These are phyloP conservation scores for Heliconius hortense DNA, from an alignment of 2,888 invertebrate species.

Conservation along the genomic window DNA sequence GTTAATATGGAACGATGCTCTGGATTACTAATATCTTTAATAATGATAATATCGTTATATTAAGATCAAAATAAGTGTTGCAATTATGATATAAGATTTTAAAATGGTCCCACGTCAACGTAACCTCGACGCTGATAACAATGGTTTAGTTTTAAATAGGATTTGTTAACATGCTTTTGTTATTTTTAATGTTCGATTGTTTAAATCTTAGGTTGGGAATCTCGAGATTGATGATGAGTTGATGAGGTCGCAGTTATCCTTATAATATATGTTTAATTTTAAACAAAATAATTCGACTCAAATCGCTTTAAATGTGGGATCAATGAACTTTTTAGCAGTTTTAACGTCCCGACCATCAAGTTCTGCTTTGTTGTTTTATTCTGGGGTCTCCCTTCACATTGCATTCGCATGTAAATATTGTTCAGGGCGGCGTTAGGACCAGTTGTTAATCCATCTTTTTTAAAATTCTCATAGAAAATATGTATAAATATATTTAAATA, in stretches of 20 bases:
- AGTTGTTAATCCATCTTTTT: slow-evolving; percentile 2
- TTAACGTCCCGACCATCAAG: slow-evolving; percentile 16
- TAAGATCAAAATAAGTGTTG: slow-evolving; percentile 1
- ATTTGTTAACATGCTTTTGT: slow-evolving; percentile 42
- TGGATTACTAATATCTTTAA: slow-evolving; percentile 4
- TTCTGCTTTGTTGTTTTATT: slow-evolving; percentile 21
- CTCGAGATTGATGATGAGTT: slow-evolving; percentile 3
- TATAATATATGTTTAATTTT: background rate
- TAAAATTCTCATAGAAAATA: background rate
- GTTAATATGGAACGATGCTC: background rate
- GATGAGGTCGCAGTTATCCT: background rate
- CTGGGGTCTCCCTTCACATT: slow-evolving; percentile 9
- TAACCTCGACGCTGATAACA: slow-evolving; percentile 39
- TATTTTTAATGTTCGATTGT: slow-evolving; percentile 61
- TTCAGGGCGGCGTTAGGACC: slow-evolving; percentile 3
- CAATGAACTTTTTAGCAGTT: slow-evolving; percentile 20
- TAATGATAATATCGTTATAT: slow-evolving; percentile 8
- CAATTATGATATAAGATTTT: slow-evolving; percentile 17
- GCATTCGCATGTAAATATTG: slow-evolving; percentile 14
- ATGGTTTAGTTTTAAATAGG: slow-evolving; percentile 31
- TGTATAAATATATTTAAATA: background rate
- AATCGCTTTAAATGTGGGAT: slow-evolving; percentile 1
- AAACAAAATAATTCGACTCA: background rate
- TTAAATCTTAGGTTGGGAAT: slow-evolving; percentile 37
- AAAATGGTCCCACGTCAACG: slow-evolving; percentile 36